These are phyloP conservation scores for Pelobates cultripes DNA, from an alignment of 2,797 vertebrate genomes.

Conservation along the genomic window DNA sequence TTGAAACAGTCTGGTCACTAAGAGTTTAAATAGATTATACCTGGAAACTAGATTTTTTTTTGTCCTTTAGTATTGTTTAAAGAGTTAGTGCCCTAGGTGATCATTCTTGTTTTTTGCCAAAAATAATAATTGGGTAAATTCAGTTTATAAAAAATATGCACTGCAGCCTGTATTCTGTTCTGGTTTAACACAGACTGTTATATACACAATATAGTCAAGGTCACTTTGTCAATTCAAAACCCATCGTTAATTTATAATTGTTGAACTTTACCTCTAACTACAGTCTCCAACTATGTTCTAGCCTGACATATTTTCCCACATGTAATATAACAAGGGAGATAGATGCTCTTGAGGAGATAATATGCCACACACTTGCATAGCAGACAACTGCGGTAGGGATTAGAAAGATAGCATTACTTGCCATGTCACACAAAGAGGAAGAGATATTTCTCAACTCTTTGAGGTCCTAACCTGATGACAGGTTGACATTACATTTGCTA, in stretches of 20 bases:
- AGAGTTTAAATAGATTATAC: no score
- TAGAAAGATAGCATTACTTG: conserved; percentile 1
- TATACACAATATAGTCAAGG: no score
- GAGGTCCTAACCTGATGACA: not conserved
- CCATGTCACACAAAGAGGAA: not conserved
- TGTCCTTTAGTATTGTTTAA: no score
- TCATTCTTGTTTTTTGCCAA: no score
- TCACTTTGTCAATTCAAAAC: no score
- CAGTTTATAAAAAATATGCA: no score
- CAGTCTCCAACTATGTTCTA: not conserved
- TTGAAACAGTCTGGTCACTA: no score
- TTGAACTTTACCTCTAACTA: not conserved
- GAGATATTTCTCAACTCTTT: conserved; percentile 10
- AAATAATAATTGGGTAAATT: no score
- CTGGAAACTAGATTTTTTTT: no score
- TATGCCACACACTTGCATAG: not conserved
- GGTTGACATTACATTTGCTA: conserved; percentile 1
- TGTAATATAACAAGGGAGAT: not conserved
- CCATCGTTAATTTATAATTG: not conserved
- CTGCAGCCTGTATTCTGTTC: no score
- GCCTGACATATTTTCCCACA: not conserved
- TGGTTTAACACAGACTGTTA: no score
- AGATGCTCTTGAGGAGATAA: not conserved
- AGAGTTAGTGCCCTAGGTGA: no score
- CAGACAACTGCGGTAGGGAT: not conserved